Evolutionary conservation across 2,797 vertebrate species (phyloP), one percentile per base, ranked within the genome.

Genomic region (Leptodactylus fallax): DNA sequence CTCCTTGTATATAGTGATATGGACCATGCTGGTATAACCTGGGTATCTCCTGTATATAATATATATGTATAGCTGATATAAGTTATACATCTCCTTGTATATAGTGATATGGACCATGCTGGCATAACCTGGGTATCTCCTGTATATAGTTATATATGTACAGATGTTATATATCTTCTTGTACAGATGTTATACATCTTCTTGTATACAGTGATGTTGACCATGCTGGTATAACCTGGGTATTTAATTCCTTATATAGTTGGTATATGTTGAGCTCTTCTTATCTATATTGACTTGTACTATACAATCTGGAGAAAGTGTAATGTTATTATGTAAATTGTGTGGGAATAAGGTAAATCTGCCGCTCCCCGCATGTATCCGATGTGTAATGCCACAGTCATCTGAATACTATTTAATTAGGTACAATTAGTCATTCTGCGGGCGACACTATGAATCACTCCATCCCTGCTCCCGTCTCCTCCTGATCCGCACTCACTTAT

Each of bases 341-440:
- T 72, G 81, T 58, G 81, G 81, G 51, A 55, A 56, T 72, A 27
- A 36, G 67, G 81, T 72, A 58, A 21, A 36, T 36, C 1, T 36
- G 13, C 25, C 12, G 23, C 61, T 79, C 61, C 76, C 84, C 74
- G 25, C 76, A 21, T 36, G 61, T 14, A 56, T 79, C 23, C 23
- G 76, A 86, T 53, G 79, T 81, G 78, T 81, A 81, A 87, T 69
- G 49, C 78, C 17, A n/a, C 63, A 81, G 53, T 60, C 79, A 87
- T 69, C 55, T 60, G 85, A 79, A 55, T 77, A 69, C 71, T 36
- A 55, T 58, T 71, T 81, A 87, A 81, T 81, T 87, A 74, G 53
- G 36, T 17, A 74, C 85, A 87, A 81, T 81, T 81, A 87, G 79
- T 87, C 85, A 87, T 87, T 47, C 55, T 51, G 79, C 51, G 67